These are phyloP conservation scores for Rutpela maculata DNA, from an alignment of 2,888 invertebrate species.

Conservation along the genomic window DNA sequence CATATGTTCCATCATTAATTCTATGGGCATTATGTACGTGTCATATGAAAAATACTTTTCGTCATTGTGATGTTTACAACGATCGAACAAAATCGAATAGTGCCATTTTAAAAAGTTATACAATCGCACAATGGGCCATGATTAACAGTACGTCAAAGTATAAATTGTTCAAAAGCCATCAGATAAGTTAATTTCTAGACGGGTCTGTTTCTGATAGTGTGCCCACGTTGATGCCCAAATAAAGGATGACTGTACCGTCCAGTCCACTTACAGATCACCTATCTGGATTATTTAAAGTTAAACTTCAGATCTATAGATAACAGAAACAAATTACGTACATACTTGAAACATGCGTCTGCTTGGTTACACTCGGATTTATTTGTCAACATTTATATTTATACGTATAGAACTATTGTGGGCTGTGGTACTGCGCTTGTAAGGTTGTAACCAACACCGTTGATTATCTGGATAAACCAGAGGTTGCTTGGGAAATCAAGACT, in stretches of 20 bases:
- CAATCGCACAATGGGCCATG: conserved; percentile 34
- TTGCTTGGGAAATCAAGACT: conserved; percentile 24
- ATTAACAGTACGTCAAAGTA: conserved; percentile 58
- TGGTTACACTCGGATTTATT: conserved; percentile 47
- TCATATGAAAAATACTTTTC: too few species aligned
- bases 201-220: conserved; percentile 48
- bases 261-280: conserved; percentile 55
- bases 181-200: conserved; percentile 67
- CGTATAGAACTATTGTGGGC: conserved; percentile 31
- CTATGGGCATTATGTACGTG: too few species aligned
- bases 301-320: conserved; percentile 60
- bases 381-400: conserved; percentile 51
- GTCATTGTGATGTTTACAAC: not conserved
- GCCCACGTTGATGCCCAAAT: conserved; percentile 60
- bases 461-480: conserved; percentile 27
- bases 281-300: conserved; percentile 62
- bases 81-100: not conserved
- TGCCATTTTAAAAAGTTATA: not conserved
- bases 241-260: conserved; percentile 60
- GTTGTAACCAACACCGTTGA: conserved; percentile 32
- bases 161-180: conserved; percentile 66
- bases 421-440: conserved; percentile 8
- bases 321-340: conserved; percentile 56
- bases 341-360: conserved; percentile 47
- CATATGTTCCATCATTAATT: too few species aligned